Percentiles rank a stretch among this genome's conserved stretches.
phyloP scores from a whole-genome alignment of 2,888 invertebrate species.

The Hoplodrina ambigua region DNA sequence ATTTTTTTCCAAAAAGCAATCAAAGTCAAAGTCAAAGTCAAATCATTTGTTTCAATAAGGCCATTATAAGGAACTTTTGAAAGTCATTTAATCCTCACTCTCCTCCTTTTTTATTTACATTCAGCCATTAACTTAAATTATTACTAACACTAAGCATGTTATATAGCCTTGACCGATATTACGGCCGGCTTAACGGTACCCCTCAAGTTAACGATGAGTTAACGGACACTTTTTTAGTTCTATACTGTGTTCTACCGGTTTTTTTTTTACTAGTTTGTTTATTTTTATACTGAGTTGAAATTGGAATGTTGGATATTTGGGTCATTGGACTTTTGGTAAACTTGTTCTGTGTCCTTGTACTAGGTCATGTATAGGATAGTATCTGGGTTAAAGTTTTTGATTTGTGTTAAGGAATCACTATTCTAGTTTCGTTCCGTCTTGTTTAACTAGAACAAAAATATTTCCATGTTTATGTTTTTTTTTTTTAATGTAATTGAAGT shows the following conservation, averaged over 20 bases:
- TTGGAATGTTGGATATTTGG: conserved; percentile 43
- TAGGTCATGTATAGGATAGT: no score
- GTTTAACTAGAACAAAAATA: no score
- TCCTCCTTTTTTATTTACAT: not conserved
- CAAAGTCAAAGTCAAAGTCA: no score
- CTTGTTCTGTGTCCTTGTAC: conserved; percentile 35
- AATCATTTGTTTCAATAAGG: no score
- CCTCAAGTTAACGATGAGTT: conserved; percentile 64
- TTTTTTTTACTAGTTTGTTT: conserved; percentile 33
- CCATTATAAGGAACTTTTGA: no score
- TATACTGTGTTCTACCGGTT: conserved; percentile 35
- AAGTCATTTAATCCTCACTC: no score
- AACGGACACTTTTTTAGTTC: conserved; percentile 64
- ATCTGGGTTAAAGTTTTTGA: no score
- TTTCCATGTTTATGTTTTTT: no score
- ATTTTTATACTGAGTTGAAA: conserved; percentile 43
- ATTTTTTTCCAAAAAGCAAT: no score
- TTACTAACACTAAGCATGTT: not conserved
- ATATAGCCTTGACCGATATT: conserved; percentile 52
- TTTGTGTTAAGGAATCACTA: no score
- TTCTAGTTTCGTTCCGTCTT: no score
- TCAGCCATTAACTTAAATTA: conserved; percentile 6
- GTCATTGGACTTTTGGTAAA: conserved; percentile 32
- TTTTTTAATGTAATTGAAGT: no score
- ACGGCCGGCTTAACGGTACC: conserved; percentile 58